phyloP scores from a whole-genome alignment of 2,888 invertebrate genomes.

The Machimus rusticus region DNA sequence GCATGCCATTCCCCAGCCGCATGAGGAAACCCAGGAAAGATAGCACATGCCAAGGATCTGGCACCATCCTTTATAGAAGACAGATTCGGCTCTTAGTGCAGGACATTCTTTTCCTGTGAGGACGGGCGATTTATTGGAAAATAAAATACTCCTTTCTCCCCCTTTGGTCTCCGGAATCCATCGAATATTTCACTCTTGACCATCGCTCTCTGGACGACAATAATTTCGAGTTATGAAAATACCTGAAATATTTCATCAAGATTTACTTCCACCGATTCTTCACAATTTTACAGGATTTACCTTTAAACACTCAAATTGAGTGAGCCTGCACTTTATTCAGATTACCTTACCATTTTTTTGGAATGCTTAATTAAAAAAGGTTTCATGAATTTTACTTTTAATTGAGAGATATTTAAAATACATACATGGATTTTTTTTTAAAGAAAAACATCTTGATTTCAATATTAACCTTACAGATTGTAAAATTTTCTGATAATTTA shows the following conservation, averaged over 20 bases:
- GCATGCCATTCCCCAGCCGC: slow-evolving; percentile 14
- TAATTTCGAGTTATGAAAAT: slow-evolving; percentile 22
- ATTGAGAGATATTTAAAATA: too few species aligned
- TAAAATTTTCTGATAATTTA: too few species aligned
- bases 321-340: background rate
- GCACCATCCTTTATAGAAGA: background rate
- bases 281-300: background rate
- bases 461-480: too few species aligned
- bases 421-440: too few species aligned
- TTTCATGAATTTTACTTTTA: too few species aligned
- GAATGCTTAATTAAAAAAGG: too few species aligned
- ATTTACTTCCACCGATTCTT: background rate
- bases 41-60: background rate
- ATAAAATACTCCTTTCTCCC: background rate
- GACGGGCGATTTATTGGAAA: slow-evolving; percentile 23
- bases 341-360: background rate
- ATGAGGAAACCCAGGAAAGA: background rate
- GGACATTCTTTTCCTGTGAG: background rate
- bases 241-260: slow-evolving; percentile 16
- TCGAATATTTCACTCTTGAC: slow-evolving; percentile 23
- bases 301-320: background rate
- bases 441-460: too few species aligned
- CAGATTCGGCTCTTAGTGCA: background rate
- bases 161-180: background rate
- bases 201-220: slow-evolving; percentile 11